phyloP scores from a whole-genome alignment of 2,888 invertebrate species.

The Subacronicta megacephala region DNA sequence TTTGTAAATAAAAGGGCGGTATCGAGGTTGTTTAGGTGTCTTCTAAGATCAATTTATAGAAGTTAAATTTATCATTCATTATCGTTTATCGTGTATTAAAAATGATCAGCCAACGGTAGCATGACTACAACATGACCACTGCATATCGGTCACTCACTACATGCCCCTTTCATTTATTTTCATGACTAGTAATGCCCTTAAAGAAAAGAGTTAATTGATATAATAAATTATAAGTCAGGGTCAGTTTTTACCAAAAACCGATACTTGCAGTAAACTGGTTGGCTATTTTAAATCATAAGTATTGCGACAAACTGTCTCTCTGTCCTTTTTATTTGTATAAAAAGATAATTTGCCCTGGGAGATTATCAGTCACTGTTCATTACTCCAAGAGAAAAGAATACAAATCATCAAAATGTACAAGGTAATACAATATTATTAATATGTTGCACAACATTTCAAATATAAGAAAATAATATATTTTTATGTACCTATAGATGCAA shows the following conservation, averaged over 20 bases:
- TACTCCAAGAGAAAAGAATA: conserved; percentile 9
- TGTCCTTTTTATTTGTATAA: conserved; percentile 33
- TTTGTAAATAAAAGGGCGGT: no score
- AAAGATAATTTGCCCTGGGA: conserved; percentile 13
- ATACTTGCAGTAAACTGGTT: conserved; percentile 18
- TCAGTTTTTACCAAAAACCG: conserved; percentile 11
- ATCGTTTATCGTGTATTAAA: no score
- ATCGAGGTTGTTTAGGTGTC: no score
- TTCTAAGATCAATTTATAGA: no score
- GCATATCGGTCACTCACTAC: no score
- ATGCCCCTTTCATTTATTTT: neutral
- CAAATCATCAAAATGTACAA: conserved; percentile 40
- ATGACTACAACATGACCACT: no score
- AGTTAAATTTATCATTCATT: no score
- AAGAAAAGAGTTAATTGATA: conserved; percentile 7
- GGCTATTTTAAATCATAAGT: neutral
- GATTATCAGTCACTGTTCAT: conserved; percentile 30
- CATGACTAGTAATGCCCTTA: neutral
- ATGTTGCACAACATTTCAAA: no score
- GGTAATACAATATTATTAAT: conserved; percentile 7
- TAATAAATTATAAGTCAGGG: conserved; percentile 16
- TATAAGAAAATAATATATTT: no score
- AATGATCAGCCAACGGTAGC: no score
- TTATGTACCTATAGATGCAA: no score
- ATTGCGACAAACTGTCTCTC: conserved; percentile 19